Conservation (phyloP, 2,797 vertebrate species). For the Coregonus ussuriensis region DNA sequence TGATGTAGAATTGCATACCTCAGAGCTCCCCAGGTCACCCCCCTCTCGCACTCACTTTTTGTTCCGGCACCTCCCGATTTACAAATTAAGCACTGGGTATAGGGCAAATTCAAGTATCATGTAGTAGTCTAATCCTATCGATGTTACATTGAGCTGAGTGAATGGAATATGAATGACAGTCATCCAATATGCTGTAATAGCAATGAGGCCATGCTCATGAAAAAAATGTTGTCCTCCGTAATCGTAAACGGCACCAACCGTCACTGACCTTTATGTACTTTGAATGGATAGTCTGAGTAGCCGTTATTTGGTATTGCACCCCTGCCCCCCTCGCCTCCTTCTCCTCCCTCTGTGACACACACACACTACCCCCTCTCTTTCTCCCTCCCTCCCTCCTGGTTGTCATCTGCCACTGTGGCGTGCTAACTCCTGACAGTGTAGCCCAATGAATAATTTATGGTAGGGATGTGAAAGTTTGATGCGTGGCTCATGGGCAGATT, state of each 20-base stretch:
- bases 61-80: too few relatives aligned
- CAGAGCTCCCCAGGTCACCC: too few relatives aligned
- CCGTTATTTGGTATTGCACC: not conserved
- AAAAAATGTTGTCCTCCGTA: not conserved
- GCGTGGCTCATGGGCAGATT: conserved; percentile 76
- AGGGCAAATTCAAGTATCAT: too few relatives aligned
- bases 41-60: too few relatives aligned
- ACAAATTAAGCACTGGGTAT: too few relatives aligned
- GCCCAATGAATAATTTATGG: conserved; percentile 77
- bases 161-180: too few relatives aligned
- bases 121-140: too few relatives aligned
- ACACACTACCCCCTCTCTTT: not conserved
- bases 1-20: too few relatives aligned
- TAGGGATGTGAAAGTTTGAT: conserved; percentile 79
- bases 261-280: not conserved
- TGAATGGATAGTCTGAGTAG: not conserved
- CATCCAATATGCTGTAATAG: too few relatives aligned
- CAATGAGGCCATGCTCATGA: too few relatives aligned
- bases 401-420: conserved; percentile 69
- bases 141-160: too few relatives aligned
- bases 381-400: conserved; percentile 38
- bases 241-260: too few relatives aligned
- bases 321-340: not conserved
- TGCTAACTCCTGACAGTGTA: conserved; percentile 68
- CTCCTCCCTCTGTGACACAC: not conserved